Evolutionary conservation across 1,140 invertebrate species (phyloP).

Genomic region (Drosophila sulfurigaster): DNA sequence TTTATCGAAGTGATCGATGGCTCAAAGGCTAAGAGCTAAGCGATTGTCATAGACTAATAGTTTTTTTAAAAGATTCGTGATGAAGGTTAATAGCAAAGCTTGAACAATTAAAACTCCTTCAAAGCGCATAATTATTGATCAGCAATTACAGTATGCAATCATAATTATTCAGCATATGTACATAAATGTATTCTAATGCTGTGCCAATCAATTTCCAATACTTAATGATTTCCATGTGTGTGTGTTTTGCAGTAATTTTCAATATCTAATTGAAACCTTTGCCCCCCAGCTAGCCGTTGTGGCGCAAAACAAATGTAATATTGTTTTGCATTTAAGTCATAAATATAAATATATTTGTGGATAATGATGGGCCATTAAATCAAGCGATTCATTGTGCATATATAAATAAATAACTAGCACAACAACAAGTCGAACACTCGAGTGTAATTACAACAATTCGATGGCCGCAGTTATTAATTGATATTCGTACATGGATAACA

Average conservation of each 20-base stretch:
- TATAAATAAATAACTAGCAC: constrained; percentile 52
- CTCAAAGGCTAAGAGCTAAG: not conserved
- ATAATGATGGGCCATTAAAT: constrained; percentile 22
- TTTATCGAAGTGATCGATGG: constrained; percentile 61
- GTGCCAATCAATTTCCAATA: not conserved
- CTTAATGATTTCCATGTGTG: constrained; percentile 9
- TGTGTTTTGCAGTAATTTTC: not conserved
- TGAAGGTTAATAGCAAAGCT: not conserved
- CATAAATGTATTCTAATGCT: constrained; percentile 3
- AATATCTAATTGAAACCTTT: constrained; percentile 12
- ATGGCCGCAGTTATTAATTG: constrained; percentile 67
- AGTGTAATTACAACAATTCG: constrained; percentile 63
- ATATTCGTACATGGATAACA: constrained; percentile 53
- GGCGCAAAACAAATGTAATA: not conserved
- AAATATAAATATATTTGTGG: constrained; percentile 20
- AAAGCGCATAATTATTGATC: too few species aligned
- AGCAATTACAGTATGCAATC: not conserved
- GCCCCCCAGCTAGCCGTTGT: not conserved
- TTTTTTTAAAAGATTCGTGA: not conserved
- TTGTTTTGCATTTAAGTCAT: constrained; percentile 21
- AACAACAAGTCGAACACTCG: constrained; percentile 15
- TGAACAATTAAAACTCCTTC: too few species aligned
- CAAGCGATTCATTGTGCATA: constrained; percentile 32
- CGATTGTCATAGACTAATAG: constrained; percentile 1
- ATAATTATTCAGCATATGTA: not conserved